These are phyloP conservation scores for Rotaria magnacalcarata DNA, from an alignment of 2,888 invertebrate genomes.

Conservation along the genomic window DNA sequence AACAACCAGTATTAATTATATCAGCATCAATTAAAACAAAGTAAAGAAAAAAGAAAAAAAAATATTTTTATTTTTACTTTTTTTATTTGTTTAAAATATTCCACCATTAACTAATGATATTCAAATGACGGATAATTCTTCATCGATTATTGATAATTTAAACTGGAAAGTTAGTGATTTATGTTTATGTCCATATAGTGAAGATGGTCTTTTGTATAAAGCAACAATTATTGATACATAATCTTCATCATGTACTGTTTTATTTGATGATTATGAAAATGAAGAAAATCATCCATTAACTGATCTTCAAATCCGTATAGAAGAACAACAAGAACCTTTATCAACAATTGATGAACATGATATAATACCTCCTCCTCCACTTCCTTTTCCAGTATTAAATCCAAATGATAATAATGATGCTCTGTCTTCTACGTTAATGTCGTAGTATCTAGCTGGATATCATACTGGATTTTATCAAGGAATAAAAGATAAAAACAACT, in stretches of 20 bases:
- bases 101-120: not conserved
- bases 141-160: not conserved
- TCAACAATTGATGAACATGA: not conserved
- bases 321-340: not conserved
- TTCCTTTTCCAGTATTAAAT: not conserved
- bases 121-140: not conserved
- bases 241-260: constrained; percentile 33
- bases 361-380: constrained; percentile 22
- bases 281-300: constrained; percentile 41
- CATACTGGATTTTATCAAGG: constrained; percentile 45
- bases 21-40: not conserved
- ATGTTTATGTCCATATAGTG: constrained; percentile 35
- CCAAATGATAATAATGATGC: constrained; percentile 1
- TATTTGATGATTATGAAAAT: constrained; percentile 37
- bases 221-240: constrained; percentile 37
- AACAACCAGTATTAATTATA: not conserved
- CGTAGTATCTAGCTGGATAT: constrained; percentile 45
- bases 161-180: constrained; percentile 38
- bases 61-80: no score
- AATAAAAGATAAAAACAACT: constrained; percentile 32
- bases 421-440: constrained; percentile 41
- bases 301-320: not conserved
- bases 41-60: not conserved
- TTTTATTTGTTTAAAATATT: not conserved
- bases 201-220: constrained; percentile 41